Base-by-base conservation (phyloP, 1,140 invertebrate genomes). In the Drosophila cardini region DNA sequence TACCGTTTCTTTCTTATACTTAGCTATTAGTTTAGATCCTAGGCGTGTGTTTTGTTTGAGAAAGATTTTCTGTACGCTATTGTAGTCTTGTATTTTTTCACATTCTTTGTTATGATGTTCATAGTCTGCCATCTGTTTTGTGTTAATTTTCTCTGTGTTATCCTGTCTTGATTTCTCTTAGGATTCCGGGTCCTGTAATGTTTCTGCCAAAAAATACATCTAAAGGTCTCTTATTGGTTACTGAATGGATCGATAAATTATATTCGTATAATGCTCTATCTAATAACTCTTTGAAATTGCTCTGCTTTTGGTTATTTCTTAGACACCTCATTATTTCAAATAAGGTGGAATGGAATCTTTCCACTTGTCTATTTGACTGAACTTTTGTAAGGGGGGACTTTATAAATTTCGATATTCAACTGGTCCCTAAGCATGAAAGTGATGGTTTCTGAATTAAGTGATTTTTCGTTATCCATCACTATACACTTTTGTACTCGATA, bases 391-490 rank as follows among this genome's bases (percentile, higher is more conserved):
- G 58, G 4, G 63, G 65, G 1, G 57, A n/a, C 40, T 43, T 8
- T 58, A 30, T 36, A 58, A 40, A 60, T 62, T 38, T 69, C 45
- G 0, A 73, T 74, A 1, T 18, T 13, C 21, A 72, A 34, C 26
- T 81, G 62, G 10, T 81, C 43, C 2, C 64, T 38, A 2, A 69
- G 15, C 62, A 70, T 76, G n/a, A 57, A 56, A 1, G 10, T 64
- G 4, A 70, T 73, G 4, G 50, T 38, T 15, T 50, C 36, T 16
- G 75, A 80, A 18, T 77, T 77, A 6, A 78, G 34, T 1, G 69
- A 64, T 55, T 71, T 71, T 67, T 78, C 65, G 34, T 82, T 78
- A 13, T 82, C 76, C 18, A 78, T 67, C 4, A 81, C 72, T 4
- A 78, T 43, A 9, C 1, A 32, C 43, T 81, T 61, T 1, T 72